Evolutionary conservation across 2,113 vertebrate species (phyloP).

Genomic region (Paratilapia polleni): DNA sequence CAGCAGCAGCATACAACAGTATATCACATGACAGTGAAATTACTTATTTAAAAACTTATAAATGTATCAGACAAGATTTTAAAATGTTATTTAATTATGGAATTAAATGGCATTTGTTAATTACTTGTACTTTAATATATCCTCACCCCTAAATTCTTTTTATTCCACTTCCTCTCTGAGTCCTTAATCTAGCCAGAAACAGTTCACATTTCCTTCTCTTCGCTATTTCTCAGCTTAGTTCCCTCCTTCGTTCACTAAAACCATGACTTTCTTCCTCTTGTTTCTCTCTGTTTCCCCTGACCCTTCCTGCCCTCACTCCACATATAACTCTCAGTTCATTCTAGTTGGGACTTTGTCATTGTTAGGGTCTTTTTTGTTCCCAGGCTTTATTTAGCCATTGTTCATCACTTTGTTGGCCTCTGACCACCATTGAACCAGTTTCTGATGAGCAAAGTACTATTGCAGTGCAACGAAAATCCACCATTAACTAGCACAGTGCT

Average conservation of each 20-base stretch:
- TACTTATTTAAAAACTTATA: too few relatives aligned
- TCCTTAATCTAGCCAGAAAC: neutral
- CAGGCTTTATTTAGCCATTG: conserved; percentile 67
- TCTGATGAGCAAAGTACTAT: conserved; percentile 45
- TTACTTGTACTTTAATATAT: too few relatives aligned
- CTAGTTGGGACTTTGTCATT: conserved; percentile 45
- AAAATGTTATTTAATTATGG: neutral
- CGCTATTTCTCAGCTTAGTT: conserved; percentile 47
- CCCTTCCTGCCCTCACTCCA: conserved; percentile 37
- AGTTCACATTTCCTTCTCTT: conserved; percentile 5
- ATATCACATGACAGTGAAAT: too few relatives aligned
- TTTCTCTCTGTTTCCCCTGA: conserved; percentile 12
- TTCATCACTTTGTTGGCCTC: conserved; percentile 48
- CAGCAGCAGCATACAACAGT: too few relatives aligned
- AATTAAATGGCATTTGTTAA: neutral
- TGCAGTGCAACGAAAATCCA: conserved; percentile 34
- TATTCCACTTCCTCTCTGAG: neutral
- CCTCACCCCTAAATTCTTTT: neutral
- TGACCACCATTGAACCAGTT: conserved; percentile 50
- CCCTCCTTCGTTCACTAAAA: conserved; percentile 12
- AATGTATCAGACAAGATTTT: neutral
- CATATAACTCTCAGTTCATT: conserved; percentile 33
- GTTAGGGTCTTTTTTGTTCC: conserved; percentile 49
- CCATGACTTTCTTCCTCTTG: conserved; percentile 33
- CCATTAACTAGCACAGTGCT: conserved; percentile 2